Conservation (phyloP, 2,113 vertebrate species). For the Hippocampus guttulatus region DNA sequence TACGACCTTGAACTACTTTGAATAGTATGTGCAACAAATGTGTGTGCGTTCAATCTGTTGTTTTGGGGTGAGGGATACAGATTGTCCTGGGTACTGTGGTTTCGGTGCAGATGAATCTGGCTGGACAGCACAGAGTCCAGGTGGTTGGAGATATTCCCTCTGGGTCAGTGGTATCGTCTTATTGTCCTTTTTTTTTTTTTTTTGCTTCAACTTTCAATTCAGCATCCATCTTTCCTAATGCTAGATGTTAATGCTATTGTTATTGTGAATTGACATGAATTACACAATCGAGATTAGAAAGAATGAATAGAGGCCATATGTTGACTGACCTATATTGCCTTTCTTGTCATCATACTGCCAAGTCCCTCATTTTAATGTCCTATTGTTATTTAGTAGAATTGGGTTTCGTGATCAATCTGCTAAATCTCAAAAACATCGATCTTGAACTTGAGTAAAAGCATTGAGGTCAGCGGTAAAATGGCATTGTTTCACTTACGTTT, state of each 20-base stretch:
- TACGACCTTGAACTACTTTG: background rate
- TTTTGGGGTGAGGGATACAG: slow-evolving; percentile 8
- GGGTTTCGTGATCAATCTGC: background rate
- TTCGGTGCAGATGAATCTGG: slow-evolving; percentile 54
- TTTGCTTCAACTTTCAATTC: background rate
- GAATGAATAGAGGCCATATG: slow-evolving; percentile 3
- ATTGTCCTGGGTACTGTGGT: slow-evolving; percentile 40
- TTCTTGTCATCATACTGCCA: background rate
- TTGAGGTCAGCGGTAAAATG: background rate
- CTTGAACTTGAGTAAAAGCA: background rate
- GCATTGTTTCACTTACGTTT: background rate
- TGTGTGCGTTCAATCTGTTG: slow-evolving; percentile 11
- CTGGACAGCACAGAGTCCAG: slow-evolving; percentile 48
- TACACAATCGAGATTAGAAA: no score
- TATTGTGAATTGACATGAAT: background rate
- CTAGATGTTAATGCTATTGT: background rate
- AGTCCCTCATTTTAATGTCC: background rate
- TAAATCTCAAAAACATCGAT: background rate
- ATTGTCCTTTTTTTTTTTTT: slow-evolving; percentile 6
- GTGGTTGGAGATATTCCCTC: slow-evolving; percentile 58
- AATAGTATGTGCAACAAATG: background rate
- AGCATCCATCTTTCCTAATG: background rate
- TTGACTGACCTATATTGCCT: background rate
- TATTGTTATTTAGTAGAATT: background rate
- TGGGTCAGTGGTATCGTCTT: slow-evolving; percentile 56